Evolutionary conservation across 2,888 invertebrate species (phyloP), one percentile per base, ranked within the genome.

Genomic region (Lycocerus yunnanus): DNA sequence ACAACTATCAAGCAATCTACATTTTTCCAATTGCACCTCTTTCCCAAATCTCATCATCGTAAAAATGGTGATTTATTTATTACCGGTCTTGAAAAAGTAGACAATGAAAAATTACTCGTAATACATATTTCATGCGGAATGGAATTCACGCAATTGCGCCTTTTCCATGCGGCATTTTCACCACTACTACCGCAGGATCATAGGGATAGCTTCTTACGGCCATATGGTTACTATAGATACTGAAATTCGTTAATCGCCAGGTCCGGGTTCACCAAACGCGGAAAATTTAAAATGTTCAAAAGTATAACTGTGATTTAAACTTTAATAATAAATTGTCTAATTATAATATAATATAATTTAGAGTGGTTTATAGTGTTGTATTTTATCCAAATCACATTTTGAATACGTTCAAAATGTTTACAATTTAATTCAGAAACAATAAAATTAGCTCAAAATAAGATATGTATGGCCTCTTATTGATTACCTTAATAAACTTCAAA

Each of bases 1-100:
- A 77, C 82, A 80, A 76, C 84, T 84, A 66, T 82, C 81, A 59
- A 85, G 78, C 58, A 85, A 75, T 71, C 82, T 83, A 43, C 83
- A 80, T 76, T 81, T 81, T 74, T 82, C 83, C 27, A 80, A 78
- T 71, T 82, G 82, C 65, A 81, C 79, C 77, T 84, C 83, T 77
- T 83, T 82, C 15, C 79, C 79, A 68, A 83, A 82, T 61, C 81
- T 79, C 66, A 83, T 82, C 83, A 83, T 83, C 21, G 58, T 24
- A 24, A 24, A 24, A 24, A 24, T 11, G 11, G 21, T 61, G 27
- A 68, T 15, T 58, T 68, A 16, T 13, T 63, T 63, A 18, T 18
- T 18, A 18, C n/a, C 18, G 13, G 15, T 66, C 6, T 66, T 24
- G 2, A 66, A 61, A n/a, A n/a, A 15, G 15, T 10, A 14, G 20